These are phyloP conservation scores for Hydrochoerus hydrochaeris DNA, from an alignment of 2,113 vertebrate species.

Conservation along the genomic window DNA sequence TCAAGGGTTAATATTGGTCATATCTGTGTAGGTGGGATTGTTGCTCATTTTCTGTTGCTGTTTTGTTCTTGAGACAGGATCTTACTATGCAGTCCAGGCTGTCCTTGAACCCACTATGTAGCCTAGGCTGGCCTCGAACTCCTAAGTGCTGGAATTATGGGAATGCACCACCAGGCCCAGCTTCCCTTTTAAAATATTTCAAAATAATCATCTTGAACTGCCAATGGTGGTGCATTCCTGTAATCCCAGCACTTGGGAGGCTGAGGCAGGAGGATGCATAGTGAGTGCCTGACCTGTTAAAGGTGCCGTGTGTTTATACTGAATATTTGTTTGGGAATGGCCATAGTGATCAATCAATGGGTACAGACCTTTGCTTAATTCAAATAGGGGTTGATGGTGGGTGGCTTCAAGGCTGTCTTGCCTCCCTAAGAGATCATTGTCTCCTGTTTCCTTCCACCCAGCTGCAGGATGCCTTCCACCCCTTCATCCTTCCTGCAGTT, in stretches of 20 bases:
- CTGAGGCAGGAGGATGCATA: neutral
- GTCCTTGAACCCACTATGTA: neutral
- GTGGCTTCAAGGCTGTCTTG: neutral
- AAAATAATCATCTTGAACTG: neutral
- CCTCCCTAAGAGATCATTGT: neutral
- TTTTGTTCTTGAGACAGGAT: too few relatives aligned
- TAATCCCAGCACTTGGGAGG: neutral
- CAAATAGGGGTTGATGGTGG: neutral
- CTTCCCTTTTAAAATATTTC: neutral
- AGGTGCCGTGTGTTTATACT: neutral
- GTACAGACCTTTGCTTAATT: neutral
- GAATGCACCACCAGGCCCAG: neutral
- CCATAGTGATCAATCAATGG: neutral
- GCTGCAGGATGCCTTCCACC: neutral
- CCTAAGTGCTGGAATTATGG: neutral
- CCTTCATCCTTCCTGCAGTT: slow-evolving; percentile 16
- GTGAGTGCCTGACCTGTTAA: neutral
- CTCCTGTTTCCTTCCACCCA: neutral
- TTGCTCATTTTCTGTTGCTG: neutral
- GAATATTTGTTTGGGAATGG: neutral
- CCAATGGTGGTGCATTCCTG: neutral
- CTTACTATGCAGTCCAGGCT: too few relatives aligned
- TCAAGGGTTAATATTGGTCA: neutral
- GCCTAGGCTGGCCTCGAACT: neutral
- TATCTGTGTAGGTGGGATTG: neutral